Conservation (phyloP, 2,888 invertebrate species). For the Aspidiotus rigidus region DNA sequence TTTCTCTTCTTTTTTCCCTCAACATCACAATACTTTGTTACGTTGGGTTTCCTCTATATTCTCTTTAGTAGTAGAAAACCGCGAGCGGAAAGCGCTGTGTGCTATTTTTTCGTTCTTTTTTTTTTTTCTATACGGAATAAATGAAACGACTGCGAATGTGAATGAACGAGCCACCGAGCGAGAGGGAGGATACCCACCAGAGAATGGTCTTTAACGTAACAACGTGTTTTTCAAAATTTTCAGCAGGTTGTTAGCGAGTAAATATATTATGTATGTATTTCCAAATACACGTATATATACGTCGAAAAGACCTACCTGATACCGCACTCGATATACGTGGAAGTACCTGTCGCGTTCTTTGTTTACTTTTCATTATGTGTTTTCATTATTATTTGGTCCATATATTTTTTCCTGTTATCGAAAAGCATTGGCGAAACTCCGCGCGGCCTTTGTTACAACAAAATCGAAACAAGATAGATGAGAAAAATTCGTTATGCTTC, state of each 20-base stretch:
- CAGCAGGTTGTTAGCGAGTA: neutral
- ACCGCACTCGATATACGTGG: neutral
- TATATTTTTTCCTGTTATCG: neutral
- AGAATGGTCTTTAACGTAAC: neutral
- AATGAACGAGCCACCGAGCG: too few relatives aligned
- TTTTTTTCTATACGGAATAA: too few relatives aligned
- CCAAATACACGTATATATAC: neutral
- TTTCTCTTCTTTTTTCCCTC: constrained; percentile 6
- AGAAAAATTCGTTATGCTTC: constrained; percentile 2
- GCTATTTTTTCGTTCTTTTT: neutral
- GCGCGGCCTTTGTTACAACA: neutral
- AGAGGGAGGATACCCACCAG: neutral
- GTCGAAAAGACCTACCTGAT: neutral
- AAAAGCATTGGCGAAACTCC: neutral
- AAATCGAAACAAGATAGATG: constrained; percentile 3
- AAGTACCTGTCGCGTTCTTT: neutral
- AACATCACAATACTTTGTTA: constrained; percentile 20
- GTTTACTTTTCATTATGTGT: constrained; percentile 2
- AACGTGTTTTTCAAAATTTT: neutral
- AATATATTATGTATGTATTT: too few relatives aligned
- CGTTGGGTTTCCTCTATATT: neutral
- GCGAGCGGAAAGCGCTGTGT: neutral
- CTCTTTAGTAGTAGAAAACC: neutral
- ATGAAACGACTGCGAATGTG: too few relatives aligned
- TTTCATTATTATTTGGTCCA: too few relatives aligned